These are phyloP conservation scores for Lethenteron reissneri DNA, from an alignment of 2,113 vertebrate genomes.

Conservation along the genomic window DNA sequence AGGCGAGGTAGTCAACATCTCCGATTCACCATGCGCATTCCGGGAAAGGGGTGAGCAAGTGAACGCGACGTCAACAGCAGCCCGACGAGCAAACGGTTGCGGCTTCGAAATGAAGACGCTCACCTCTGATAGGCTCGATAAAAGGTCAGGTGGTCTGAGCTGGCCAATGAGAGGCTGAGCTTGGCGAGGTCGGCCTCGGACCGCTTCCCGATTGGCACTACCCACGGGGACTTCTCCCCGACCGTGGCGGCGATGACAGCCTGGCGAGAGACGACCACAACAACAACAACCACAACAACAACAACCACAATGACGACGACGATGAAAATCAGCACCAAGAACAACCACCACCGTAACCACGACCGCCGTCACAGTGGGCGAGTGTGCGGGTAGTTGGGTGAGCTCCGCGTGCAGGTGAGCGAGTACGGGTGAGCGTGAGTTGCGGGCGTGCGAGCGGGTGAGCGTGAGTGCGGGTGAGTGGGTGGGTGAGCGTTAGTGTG, in stretches of 20 bases:
- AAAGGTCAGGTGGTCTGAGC: slow-evolving; percentile 81
- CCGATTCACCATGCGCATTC: too few relatives aligned
- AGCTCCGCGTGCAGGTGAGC: neutral
- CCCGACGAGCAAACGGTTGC: too few relatives aligned
- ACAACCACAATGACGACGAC: neutral
- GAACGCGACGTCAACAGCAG: too few relatives aligned
- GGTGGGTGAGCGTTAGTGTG: neutral
- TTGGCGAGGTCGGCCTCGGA: slow-evolving; percentile 85
- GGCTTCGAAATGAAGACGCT: neutral
- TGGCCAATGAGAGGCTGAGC: slow-evolving; percentile 45
- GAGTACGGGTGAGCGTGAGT: neutral
- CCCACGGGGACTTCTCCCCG: slow-evolving; percentile 85
- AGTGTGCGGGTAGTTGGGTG: too few relatives aligned
- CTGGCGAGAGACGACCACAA: slow-evolving; percentile 22
- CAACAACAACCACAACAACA: neutral
- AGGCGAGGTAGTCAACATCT: too few relatives aligned
- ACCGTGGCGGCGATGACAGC: slow-evolving; percentile 85
- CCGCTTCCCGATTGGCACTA: slow-evolving; percentile 68
- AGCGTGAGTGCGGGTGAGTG: neutral
- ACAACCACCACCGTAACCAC: too few relatives aligned
- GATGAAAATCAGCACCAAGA: too few relatives aligned
- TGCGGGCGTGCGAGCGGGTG: neutral
- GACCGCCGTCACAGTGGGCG: too few relatives aligned
- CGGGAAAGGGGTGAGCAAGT: too few relatives aligned
- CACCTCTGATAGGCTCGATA: slow-evolving; percentile 77